Evolutionary conservation across 2,113 vertebrate genomes (phyloP).

Genomic region (Anseranas semipalmata): DNA sequence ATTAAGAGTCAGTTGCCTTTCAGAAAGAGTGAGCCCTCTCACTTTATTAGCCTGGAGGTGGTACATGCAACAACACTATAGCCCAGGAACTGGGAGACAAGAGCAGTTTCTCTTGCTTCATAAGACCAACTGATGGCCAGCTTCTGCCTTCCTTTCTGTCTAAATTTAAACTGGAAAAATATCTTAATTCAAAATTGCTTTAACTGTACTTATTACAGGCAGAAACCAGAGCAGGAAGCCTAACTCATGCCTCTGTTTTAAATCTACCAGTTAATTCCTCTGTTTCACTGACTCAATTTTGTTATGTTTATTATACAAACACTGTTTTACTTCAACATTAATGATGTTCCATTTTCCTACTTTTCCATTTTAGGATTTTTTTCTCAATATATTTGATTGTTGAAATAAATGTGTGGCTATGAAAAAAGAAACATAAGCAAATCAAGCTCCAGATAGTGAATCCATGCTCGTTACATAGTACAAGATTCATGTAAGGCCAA

Average conservation of each 20-base stretch:
- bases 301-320: slow-evolving; percentile 4
- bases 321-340: slow-evolving; percentile 13
- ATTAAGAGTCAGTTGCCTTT: background rate
- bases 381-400: background rate
- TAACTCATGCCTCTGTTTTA: slow-evolving; percentile 34
- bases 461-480: no score
- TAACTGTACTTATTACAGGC: background rate
- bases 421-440: background rate
- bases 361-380: background rate
- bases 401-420: background rate
- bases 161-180: background rate
- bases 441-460: background rate
- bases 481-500: no score
- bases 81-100: background rate
- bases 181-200: background rate
- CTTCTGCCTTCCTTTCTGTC: background rate
- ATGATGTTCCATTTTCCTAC: background rate
- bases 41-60: background rate
- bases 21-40: background rate
- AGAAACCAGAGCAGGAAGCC: slow-evolving; percentile 20
- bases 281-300: background rate
- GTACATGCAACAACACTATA: background rate
- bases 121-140: background rate
- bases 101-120: background rate
- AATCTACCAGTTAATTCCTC: background rate